phyloP scores from a whole-genome alignment of 2,797 vertebrate genomes.

The Melanotaenia trifasciata region DNA sequence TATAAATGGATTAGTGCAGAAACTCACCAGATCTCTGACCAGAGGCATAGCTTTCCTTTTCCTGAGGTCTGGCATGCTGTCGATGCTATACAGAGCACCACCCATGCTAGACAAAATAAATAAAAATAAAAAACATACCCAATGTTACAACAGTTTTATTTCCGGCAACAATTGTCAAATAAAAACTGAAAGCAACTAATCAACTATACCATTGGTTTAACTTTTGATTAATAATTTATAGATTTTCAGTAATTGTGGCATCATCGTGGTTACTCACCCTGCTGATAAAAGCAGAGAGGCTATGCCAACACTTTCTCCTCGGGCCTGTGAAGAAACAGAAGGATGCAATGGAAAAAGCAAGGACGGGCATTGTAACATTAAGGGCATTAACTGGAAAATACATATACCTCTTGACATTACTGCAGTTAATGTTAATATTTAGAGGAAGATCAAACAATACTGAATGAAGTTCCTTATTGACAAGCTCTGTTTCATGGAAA shows the following conservation, averaged over 20 bases:
- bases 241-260: slow-evolving; percentile 42
- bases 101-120: slow-evolving; percentile 88
- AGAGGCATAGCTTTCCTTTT: slow-evolving; percentile 98
- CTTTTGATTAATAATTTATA: slow-evolving; percentile 26
- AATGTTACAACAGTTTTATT: slow-evolving; percentile 11
- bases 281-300: slow-evolving; percentile 95
- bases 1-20: slow-evolving; percentile 55
- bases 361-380: background rate
- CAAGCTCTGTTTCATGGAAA: slow-evolving; percentile 7
- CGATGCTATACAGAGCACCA: slow-evolving; percentile 97
- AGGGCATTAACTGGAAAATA: background rate
- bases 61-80: slow-evolving; percentile 99
- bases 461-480: background rate
- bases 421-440: background rate
- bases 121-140: slow-evolving; percentile 12
- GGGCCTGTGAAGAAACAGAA: slow-evolving; percentile 82
- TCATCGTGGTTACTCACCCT: slow-evolving; percentile 84
- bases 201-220: slow-evolving; percentile 21
- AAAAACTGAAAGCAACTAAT: slow-evolving; percentile 18
- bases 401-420: background rate
- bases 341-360: slow-evolving; percentile 24
- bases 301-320: slow-evolving; percentile 90
- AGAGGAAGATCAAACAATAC: background rate
- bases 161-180: slow-evolving; percentile 14
- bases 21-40: slow-evolving; percentile 97